Base-by-base conservation (phyloP, 1,140 invertebrate species). In the Nilaparvata lugens region DNA sequence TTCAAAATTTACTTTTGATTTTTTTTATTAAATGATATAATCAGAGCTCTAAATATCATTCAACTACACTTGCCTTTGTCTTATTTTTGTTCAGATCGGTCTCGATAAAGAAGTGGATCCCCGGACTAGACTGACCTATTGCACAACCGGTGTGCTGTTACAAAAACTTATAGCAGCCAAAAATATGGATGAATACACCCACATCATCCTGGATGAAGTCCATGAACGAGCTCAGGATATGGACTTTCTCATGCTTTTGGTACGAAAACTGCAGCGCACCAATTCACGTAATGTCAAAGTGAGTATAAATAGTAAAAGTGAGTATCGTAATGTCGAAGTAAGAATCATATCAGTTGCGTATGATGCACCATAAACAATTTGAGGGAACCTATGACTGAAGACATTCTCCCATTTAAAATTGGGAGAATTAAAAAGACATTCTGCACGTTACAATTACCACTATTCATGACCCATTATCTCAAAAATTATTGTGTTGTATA, bases 141-240 rank as follows among this genome's bases (percentile, higher is more conserved):
- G 95, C 56, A 90, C 96, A 58, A 83, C 81, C 60, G 86, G 86
- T 31, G 83, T 88, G 19, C 70, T 88, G 7, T 71, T 87, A 6
- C 77, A 86, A 65, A 83, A 80, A 56, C 66, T 88, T 21, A 72
- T 81, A 1, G 69, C 70, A 35, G 75, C 72, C 28, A 81, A 81
- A 62, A 73, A 77, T 42, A 71, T 87, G 57, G 67, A 74, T 19
- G 76, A 78, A 23, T 86, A 79, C 62, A 95, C 95, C 1, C 96
- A 99, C 72, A 83, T 99, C 51, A 87, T 99, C 67, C 75, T 99
- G 6, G 95, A 95, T 75, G 91, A 97, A 74, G 87, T 99, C 18
- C 97, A 99, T 71, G 96, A 99, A 76, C 78, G 97, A 19, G 89
- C 95, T 69, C 83, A 91, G 71, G 92, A 98, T 59, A 93, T 93